Evolutionary conservation across 2,113 vertebrate genomes (phyloP).

Genomic region (Entosphenus tridentatus): DNA sequence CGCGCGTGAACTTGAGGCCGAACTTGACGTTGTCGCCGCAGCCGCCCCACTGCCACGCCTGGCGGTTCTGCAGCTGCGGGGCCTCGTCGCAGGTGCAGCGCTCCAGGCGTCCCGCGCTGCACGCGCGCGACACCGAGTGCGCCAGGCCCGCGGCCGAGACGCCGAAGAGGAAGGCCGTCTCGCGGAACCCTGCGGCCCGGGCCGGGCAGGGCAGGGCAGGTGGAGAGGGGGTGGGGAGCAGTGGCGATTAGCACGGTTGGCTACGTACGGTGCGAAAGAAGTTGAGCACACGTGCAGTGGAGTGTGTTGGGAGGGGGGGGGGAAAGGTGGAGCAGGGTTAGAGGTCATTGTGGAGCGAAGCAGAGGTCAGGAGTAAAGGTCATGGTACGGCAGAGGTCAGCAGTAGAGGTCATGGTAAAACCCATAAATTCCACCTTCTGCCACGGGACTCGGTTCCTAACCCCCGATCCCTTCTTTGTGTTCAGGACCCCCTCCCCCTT

Average conservation of each 20-base stretch:
- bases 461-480: not conserved
- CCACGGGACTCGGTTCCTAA: not conserved
- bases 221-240: not conserved
- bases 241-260: too few relatives aligned
- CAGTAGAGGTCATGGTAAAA: too few relatives aligned
- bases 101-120: conserved; percentile 84
- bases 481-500: not conserved
- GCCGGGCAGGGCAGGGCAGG: not conserved
- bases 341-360: too few relatives aligned
- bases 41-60: conserved; percentile 97
- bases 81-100: conserved; percentile 94
- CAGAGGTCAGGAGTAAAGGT: too few relatives aligned
- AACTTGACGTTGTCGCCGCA: conserved; percentile 95
- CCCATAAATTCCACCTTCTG: not conserved
- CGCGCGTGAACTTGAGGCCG: conserved; percentile 94
- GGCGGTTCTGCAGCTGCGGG: conserved; percentile 75
- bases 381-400: too few relatives aligned
- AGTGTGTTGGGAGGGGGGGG: too few relatives aligned
- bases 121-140: conserved; percentile 75
- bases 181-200: conserved; percentile 57
- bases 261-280: too few relatives aligned
- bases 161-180: conserved; percentile 81
- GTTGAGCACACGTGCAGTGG: too few relatives aligned
- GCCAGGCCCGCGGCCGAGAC: conserved; percentile 83
- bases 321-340: too few relatives aligned